Percentiles rank a stretch among this genome's conserved stretches.
Conservation (phyloP, 2,113 vertebrate species). For the Stegostoma tigrinum region DNA sequence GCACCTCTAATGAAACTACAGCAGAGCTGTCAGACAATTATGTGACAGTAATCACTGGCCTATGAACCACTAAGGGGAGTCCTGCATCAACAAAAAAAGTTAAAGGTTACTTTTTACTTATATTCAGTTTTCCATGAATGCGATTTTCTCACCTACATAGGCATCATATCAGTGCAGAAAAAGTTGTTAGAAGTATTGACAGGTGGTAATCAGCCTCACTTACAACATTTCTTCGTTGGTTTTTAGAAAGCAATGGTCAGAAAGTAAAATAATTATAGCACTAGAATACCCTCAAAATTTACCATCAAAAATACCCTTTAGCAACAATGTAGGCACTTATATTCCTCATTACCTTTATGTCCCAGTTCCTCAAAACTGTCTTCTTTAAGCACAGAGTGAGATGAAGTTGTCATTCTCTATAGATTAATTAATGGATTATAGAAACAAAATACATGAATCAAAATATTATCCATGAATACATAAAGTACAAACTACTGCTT, state of each 20-base stretch:
- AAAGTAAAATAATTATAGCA: neutral
- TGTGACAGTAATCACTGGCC: neutral
- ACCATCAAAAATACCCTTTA: neutral
- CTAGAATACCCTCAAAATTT: neutral
- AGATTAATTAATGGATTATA: neutral
- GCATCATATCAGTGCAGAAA: neutral
- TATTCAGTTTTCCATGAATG: neutral
- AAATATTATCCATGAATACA: too few species aligned
- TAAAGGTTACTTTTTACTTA: neutral
- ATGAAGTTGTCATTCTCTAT: neutral
- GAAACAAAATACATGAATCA: neutral
- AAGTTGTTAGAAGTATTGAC: neutral
- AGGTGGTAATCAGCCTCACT: neutral
- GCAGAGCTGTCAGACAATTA: neutral
- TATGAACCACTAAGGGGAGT: neutral
- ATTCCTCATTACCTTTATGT: neutral
- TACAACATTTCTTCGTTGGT: neutral
- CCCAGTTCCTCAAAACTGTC: neutral
- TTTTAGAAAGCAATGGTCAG: neutral
- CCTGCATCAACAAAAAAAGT: neutral
- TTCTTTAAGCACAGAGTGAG: neutral
- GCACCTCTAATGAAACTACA: neutral
- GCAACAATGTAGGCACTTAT: neutral
- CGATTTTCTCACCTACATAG: neutral
- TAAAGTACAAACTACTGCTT: too few species aligned